A percentile compares a stretch with the other conserved stretches of the same genome.
These are phyloP conservation scores for Drosophila ambigua DNA, from an alignment of 1,140 invertebrate genomes.

Conservation along the genomic window DNA sequence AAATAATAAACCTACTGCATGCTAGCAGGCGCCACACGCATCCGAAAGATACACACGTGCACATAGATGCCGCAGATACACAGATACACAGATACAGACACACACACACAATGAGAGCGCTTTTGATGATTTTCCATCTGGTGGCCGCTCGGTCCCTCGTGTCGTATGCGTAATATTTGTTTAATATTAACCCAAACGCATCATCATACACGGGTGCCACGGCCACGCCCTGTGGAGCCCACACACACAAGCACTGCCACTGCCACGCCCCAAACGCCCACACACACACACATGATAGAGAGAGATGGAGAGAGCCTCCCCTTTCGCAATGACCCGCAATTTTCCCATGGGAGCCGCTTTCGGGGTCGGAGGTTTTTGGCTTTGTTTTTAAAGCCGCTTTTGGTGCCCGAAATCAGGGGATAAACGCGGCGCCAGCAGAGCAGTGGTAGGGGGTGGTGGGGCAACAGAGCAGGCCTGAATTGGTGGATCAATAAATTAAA, in stretches of 20 bases:
- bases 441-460: background rate
- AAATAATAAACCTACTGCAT: conserved; percentile 65
- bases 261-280: conserved; percentile 11
- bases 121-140: conserved; percentile 48
- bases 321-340: conserved; percentile 23
- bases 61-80: background rate
- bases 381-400: conserved; percentile 36
- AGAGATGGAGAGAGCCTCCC: no score
- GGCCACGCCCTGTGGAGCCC: background rate
- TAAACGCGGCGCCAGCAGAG: background rate
- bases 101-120: conserved; percentile 6
- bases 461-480: background rate
- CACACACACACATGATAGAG: conserved; percentile 1
- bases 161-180: conserved; percentile 70
- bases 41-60: background rate
- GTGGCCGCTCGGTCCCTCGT: conserved; percentile 47
- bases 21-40: conserved; percentile 26
- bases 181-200: conserved; percentile 54
- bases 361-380: conserved; percentile 9
- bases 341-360: conserved; percentile 12
- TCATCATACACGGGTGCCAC: conserved; percentile 4
- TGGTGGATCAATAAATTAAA: conserved; percentile 49
- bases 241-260: background rate
- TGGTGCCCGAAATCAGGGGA: background rate
- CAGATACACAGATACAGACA: conserved; percentile 4